A percentile compares a stretch with the other conserved stretches of the same genome.
These are phyloP conservation scores for Brachyalestes nurse DNA, from an alignment of 2,797 vertebrate species.

Conservation along the genomic window DNA sequence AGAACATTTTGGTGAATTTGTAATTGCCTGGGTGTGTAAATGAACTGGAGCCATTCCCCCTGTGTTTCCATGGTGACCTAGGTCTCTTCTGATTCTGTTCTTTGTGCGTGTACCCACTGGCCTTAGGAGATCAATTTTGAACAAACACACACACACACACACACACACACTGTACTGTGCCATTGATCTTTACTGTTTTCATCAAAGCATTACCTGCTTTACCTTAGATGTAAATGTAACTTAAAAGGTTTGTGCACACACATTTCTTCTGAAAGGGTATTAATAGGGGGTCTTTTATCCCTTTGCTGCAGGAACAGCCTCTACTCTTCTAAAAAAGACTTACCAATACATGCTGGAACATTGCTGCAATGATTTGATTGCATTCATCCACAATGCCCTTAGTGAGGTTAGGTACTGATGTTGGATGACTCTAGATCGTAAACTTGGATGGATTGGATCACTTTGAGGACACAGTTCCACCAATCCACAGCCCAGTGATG, in stretches of 20 bases:
- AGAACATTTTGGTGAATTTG: neutral
- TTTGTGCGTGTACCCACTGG: slow-evolving; percentile 5
- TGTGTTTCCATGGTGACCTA: slow-evolving; percentile 52
- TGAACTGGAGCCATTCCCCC: neutral
- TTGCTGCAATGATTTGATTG: too few species aligned
- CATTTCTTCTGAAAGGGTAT: too few species aligned
- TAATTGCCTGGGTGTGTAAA: neutral
- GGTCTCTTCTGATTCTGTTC: neutral
- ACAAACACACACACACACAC: neutral
- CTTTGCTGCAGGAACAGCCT: too few species aligned
- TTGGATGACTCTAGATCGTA: neutral
- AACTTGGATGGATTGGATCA: too few species aligned
- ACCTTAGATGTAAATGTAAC: too few species aligned
- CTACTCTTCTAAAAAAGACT: too few species aligned
- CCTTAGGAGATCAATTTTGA: neutral
- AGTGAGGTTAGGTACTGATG: neutral
- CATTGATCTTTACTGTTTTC: neutral
- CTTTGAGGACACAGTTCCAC: neutral
- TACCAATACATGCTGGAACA: too few species aligned
- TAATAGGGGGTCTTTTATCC: too few species aligned
- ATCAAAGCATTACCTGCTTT: too few species aligned
- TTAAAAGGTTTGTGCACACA: too few species aligned
- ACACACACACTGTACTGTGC: neutral
- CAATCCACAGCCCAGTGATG: neutral
- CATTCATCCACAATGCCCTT: too few species aligned